phyloP scores from a whole-genome alignment of 2,888 invertebrate genomes.

The Hoplodrina ambigua region DNA sequence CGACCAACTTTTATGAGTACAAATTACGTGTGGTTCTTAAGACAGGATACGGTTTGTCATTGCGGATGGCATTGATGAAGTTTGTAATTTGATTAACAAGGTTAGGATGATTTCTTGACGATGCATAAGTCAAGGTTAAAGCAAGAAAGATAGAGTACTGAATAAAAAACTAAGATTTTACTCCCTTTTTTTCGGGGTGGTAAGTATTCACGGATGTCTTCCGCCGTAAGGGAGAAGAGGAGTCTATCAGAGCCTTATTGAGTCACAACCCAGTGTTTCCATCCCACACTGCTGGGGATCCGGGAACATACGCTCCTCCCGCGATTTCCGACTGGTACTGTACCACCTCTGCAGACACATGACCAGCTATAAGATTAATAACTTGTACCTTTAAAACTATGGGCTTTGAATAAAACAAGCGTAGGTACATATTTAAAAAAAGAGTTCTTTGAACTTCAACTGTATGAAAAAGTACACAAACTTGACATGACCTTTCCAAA shows the following conservation, averaged over 20 bases:
- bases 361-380: background rate
- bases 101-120: conserved; percentile 30
- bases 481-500: conserved; percentile 11
- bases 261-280: no score
- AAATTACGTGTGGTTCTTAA: conserved; percentile 30
- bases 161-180: no score
- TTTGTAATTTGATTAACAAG: conserved; percentile 37
- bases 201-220: no score
- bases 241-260: no score
- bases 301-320: no score
- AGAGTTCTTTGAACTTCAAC: background rate
- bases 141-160: background rate
- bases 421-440: no score
- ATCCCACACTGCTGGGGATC: no score
- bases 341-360: no score
- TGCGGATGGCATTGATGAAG: conserved; percentile 41
- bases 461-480: background rate
- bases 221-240: no score
- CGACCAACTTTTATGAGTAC: conserved; percentile 10
- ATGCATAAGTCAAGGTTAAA: background rate
- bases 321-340: no score
- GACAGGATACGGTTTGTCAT: conserved; percentile 56
- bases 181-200: no score
- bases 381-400: background rate
- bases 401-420: background rate